These are phyloP conservation scores for Gobio occitaniae DNA, from an alignment of 2,797 vertebrate genomes.

Conservation along the genomic window DNA sequence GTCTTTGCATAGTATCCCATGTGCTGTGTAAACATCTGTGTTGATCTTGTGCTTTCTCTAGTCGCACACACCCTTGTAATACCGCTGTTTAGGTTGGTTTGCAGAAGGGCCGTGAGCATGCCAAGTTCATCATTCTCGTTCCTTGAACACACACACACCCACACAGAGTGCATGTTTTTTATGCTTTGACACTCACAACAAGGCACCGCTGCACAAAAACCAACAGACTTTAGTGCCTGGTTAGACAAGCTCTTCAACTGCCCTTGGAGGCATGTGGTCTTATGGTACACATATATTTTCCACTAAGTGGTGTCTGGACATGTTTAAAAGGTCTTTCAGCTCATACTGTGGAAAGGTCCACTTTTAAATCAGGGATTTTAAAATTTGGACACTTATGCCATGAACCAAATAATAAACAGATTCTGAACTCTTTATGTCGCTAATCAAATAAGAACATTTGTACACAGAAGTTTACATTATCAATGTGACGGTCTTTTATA, in stretches of 20 bases:
- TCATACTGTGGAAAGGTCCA: background rate
- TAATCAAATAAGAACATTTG: slow-evolving; percentile 3
- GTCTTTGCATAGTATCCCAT: slow-evolving; percentile 44
- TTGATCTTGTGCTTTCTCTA: slow-evolving; percentile 64
- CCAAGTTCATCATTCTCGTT: slow-evolving; percentile 69
- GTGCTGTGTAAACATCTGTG: slow-evolving; percentile 69
- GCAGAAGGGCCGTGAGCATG: slow-evolving; percentile 53
- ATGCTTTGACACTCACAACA: slow-evolving; percentile 53
- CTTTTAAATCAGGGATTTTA: background rate
- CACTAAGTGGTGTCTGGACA: background rate
- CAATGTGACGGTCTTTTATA: slow-evolving; percentile 3
- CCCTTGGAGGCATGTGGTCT: background rate
- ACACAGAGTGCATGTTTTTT: slow-evolving; percentile 54
- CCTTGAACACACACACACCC: background rate
- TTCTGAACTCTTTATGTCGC: background rate
- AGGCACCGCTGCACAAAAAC: slow-evolving; percentile 60
- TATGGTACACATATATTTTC: background rate
- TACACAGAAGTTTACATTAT: background rate
- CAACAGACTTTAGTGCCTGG: slow-evolving; percentile 48
- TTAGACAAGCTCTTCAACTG: slow-evolving; percentile 57
- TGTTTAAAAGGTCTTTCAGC: slow-evolving; percentile 4
- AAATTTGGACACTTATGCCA: background rate
- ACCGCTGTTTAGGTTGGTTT: slow-evolving; percentile 51
- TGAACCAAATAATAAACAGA: background rate
- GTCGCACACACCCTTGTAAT: slow-evolving; percentile 22